Conservation (phyloP, 2,113 vertebrate genomes). For the Sardina pilchardus region DNA sequence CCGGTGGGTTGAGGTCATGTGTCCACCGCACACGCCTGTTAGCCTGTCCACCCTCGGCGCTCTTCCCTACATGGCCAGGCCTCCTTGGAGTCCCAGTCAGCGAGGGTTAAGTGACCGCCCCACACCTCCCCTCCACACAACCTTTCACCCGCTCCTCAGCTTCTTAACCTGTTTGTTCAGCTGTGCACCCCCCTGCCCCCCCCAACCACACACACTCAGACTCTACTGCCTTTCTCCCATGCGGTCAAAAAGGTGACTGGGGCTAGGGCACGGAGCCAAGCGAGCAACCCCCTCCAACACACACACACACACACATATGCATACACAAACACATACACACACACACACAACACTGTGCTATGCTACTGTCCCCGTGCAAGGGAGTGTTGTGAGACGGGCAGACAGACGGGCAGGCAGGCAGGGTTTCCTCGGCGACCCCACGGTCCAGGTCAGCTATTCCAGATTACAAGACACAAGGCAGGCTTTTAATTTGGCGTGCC, state of each 20-base stretch:
- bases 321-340: neutral
- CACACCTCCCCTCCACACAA: neutral
- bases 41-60: neutral
- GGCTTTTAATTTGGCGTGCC: conserved; percentile 70
- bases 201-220: conserved; percentile 8
- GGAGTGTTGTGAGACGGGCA: neutral
- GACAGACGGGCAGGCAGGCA: neutral
- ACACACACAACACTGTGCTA: neutral
- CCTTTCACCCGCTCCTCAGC: conserved; percentile 56
- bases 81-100: conserved; percentile 12
- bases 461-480: conserved; percentile 63
- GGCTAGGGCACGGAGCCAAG: conserved; percentile 29
- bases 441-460: conserved; percentile 57
- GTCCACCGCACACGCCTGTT: conserved; percentile 1
- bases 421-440: conserved; percentile 29
- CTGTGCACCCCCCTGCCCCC: conserved; percentile 49
- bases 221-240: conserved; percentile 18
- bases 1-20: conserved; percentile 29
- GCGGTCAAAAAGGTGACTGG: conserved; percentile 39
- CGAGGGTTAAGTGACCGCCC: conserved; percentile 48
- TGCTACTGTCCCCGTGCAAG: neutral
- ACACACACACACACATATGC: neutral
- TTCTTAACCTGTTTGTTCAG: conserved; percentile 73
- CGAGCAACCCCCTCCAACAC: neutral
- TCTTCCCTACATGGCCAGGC: conserved; percentile 28